phyloP scores from a whole-genome alignment of 2,888 invertebrate species.

The Tachystola acroxantha region DNA sequence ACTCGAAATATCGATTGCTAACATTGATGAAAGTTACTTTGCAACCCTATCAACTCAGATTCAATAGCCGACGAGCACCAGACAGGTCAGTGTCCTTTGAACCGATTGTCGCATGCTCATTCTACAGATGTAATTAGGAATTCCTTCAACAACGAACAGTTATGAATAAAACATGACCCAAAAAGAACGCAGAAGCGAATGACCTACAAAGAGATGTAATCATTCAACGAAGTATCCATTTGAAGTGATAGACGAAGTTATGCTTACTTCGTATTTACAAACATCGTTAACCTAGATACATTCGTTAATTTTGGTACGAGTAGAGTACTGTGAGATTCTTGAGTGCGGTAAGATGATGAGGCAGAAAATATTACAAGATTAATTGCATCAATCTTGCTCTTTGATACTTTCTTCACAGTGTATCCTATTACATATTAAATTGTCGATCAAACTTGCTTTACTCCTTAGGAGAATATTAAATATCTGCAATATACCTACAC shows the following conservation, averaged over 20 bases:
- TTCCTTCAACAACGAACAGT: slow-evolving; percentile 31
- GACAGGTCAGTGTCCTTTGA: slow-evolving; percentile 66
- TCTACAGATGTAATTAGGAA: slow-evolving; percentile 61
- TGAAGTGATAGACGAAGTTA: slow-evolving; percentile 19
- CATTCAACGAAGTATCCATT: slow-evolving; percentile 24
- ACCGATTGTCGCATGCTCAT: slow-evolving; percentile 54
- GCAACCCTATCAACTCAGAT: too few relatives aligned
- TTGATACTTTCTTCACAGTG: too few relatives aligned
- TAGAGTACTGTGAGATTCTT: slow-evolving; percentile 21
- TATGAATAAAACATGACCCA: slow-evolving; percentile 43
- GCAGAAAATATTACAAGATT: too few relatives aligned
- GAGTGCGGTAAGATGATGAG: slow-evolving; percentile 23
- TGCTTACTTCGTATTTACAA: slow-evolving; percentile 28
- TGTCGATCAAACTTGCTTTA: too few relatives aligned
- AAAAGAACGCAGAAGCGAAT: slow-evolving; percentile 19
- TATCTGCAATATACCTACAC: too few relatives aligned
- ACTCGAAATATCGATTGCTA: too few relatives aligned
- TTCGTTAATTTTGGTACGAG: slow-evolving; percentile 25
- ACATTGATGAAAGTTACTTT: too few relatives aligned
- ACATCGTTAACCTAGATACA: slow-evolving; percentile 47
- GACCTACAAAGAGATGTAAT: slow-evolving; percentile 28
- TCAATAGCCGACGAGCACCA: slow-evolving; percentile 49
- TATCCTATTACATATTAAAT: too few relatives aligned
- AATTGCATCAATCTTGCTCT: too few relatives aligned
- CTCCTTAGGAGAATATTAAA: too few relatives aligned